Percentiles rank a stretch among this genome's conserved stretches.
Conservation (phyloP, 1,140 invertebrate genomes). For the Ceratina calcarata region DNA sequence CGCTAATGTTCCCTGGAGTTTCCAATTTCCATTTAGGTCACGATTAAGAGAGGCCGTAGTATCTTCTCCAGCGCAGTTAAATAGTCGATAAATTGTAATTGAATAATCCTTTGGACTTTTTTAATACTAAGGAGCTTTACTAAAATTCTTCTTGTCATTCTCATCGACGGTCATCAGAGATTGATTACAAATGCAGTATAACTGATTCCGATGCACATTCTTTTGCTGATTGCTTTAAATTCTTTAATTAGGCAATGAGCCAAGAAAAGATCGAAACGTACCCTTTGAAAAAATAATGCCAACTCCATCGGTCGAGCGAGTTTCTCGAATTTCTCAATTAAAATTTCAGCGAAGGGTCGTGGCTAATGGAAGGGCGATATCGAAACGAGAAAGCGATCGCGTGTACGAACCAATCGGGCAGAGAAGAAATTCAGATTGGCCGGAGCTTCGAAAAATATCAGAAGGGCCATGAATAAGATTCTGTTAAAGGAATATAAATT, state of each 20-base stretch:
- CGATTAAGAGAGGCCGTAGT: background rate
- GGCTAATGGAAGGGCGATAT: background rate
- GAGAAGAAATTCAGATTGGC: too few relatives aligned
- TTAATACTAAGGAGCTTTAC: background rate
- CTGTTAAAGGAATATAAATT: too few relatives aligned
- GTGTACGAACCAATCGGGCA: constrained; percentile 13
- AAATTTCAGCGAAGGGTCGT: background rate
- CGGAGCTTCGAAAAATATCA: background rate
- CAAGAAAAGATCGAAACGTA: background rate
- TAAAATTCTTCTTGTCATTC: background rate
- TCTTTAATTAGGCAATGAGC: background rate
- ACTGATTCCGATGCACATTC: too few relatives aligned
- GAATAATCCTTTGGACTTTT: too few relatives aligned
- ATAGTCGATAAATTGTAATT: too few relatives aligned
- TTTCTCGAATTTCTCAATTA: constrained; percentile 10
- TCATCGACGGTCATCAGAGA: too few relatives aligned
- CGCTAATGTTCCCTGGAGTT: background rate
- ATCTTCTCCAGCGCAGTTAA: background rate
- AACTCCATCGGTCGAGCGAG: background rate
- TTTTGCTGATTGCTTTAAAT: too few relatives aligned
- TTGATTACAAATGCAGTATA: too few relatives aligned
- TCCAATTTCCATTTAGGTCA: constrained; percentile 5
- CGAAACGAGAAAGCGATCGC: constrained; percentile 13
- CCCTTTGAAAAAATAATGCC: background rate
- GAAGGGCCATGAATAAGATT: background rate